phyloP scores from a whole-genome alignment of 2,888 invertebrate species.

The Gymnoscelis rufifasciata region DNA sequence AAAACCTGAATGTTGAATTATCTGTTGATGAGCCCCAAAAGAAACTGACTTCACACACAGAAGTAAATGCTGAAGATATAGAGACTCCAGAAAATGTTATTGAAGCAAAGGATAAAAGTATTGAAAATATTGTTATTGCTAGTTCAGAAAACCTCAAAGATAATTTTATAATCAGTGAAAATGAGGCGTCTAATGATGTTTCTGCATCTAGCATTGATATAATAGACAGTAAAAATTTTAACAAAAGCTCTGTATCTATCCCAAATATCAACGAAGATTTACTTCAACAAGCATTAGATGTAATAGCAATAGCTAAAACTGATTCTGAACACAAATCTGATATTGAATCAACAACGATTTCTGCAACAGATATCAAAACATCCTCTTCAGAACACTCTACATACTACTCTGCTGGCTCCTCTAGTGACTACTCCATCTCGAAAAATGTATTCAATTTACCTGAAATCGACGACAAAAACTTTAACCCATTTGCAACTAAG shows the following conservation, averaged over 20 bases:
- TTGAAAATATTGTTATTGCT: not conserved
- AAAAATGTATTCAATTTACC: conserved; percentile 64
- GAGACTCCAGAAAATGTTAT: conserved; percentile 6
- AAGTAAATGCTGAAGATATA: not conserved
- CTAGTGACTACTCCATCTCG: conserved; percentile 38
- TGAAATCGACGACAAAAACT: conserved; percentile 58
- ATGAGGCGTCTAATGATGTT: too few relatives aligned
- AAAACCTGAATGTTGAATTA: too few relatives aligned
- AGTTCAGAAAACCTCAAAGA: not conserved
- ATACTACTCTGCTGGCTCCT: conserved; percentile 46
- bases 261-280: too few relatives aligned
- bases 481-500: conserved; percentile 59
- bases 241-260: not conserved
- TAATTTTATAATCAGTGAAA: not conserved
- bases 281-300: too few relatives aligned
- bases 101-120: conserved; percentile 7
- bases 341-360: conserved; percentile 9
- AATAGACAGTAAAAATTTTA: not conserved
- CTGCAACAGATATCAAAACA: conserved; percentile 33
- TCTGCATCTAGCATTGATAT: too few relatives aligned
- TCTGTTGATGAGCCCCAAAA: too few relatives aligned
- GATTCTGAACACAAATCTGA: conserved; percentile 14
- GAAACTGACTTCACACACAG: too few relatives aligned
- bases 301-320: conserved; percentile 1
- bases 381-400: conserved; percentile 52